Conservation (phyloP, 2,888 invertebrate genomes). For the Macroteleia sp. region DNA sequence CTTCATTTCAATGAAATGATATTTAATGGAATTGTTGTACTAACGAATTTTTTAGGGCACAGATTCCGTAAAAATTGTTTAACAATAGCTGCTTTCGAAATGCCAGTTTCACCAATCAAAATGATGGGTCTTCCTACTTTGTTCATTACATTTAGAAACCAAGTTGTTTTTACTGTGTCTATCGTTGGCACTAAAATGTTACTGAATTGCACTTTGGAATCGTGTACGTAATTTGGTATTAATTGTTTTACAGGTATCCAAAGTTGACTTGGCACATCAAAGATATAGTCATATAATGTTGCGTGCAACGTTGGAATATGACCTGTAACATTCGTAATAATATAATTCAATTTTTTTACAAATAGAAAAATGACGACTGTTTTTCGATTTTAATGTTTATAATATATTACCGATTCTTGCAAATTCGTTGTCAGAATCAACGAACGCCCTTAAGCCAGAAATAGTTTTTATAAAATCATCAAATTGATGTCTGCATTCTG, state of each 20-base stretch:
- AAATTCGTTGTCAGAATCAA: slow-evolving; percentile 87
- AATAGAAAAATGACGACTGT: too few relatives aligned
- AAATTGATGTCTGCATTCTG: slow-evolving; percentile 88
- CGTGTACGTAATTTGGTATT: slow-evolving; percentile 91
- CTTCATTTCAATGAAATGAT: neutral
- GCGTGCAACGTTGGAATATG: slow-evolving; percentile 90
- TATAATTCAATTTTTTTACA: too few relatives aligned
- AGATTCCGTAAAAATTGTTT: slow-evolving; percentile 91
- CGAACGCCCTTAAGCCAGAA: slow-evolving; percentile 88
- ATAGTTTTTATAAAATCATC: slow-evolving; percentile 92
- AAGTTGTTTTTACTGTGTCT: slow-evolving; percentile 92
- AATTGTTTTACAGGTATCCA: slow-evolving; percentile 95
- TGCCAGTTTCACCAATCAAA: slow-evolving; percentile 95
- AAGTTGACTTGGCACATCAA: slow-evolving; percentile 87
- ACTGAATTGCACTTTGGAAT: slow-evolving; percentile 88
- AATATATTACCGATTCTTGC: slow-evolving; percentile 86
- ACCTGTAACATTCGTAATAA: too few relatives aligned
- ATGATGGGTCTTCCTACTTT: slow-evolving; percentile 91
- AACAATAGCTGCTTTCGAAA: slow-evolving; percentile 96
- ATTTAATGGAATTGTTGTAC: slow-evolving; percentile 70
- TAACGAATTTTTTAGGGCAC: slow-evolving; percentile 88
- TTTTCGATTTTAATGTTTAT: too few relatives aligned
- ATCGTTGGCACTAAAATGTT: slow-evolving; percentile 95
- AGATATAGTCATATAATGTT: slow-evolving; percentile 92
- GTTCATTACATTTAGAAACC: slow-evolving; percentile 91